phyloP scores from a whole-genome alignment of 92 coral and sea anemone species.

The Siderastrea siderea region DNA sequence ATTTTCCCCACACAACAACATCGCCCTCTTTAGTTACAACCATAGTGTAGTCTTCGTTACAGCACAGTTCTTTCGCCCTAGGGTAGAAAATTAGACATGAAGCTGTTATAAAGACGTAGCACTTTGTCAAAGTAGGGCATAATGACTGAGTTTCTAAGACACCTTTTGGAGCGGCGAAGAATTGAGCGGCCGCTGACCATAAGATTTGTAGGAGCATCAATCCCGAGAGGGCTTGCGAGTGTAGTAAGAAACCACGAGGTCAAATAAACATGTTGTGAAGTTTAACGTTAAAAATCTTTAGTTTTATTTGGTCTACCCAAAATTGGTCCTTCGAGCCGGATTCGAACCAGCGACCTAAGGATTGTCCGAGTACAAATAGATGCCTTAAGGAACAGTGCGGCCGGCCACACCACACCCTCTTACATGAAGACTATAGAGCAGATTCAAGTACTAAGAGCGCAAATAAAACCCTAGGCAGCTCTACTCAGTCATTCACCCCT shows the following conservation, averaged over 20 bases:
- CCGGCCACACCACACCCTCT: constrained; percentile 38
- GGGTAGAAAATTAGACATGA: background rate
- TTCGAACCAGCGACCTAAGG: constrained; percentile 75
- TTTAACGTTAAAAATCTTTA: too few species aligned
- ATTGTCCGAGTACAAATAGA: constrained; percentile 48
- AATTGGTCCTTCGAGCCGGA: constrained; percentile 75
- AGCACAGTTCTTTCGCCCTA: constrained; percentile 64
- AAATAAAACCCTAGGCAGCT: background rate
- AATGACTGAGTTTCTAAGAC: too few species aligned
- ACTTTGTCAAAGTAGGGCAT: too few species aligned
- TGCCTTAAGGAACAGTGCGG: constrained; percentile 42
- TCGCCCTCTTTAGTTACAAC: constrained; percentile 59
- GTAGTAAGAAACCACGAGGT: too few species aligned
- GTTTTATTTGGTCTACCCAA: too few species aligned
- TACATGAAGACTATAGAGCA: constrained; percentile 7
- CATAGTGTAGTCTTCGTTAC: constrained; percentile 78
- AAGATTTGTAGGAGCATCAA: too few species aligned
- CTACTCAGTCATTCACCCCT: background rate
- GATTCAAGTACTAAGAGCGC: background rate
- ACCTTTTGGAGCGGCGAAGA: too few species aligned
- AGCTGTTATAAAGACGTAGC: too few species aligned
- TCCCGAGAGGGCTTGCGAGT: too few species aligned
- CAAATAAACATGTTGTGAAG: too few species aligned
- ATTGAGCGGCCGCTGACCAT: too few species aligned
- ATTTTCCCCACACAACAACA: constrained; percentile 75